Evolutionary conservation across 2,888 invertebrate species (phyloP), one percentile per base, ranked within the genome.

Genomic region (Atherix ibis): DNA sequence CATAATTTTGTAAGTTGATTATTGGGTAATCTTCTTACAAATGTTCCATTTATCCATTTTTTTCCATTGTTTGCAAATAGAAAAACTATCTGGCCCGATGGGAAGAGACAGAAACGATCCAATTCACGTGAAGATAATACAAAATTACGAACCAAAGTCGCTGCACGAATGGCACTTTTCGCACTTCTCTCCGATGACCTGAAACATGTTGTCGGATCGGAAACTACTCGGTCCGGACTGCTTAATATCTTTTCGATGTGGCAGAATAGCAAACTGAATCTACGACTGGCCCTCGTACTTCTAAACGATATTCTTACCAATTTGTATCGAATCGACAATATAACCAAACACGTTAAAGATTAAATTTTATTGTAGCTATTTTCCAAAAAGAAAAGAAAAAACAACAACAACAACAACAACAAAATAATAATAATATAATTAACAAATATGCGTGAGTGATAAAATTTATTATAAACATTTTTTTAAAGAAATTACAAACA

Each of bases 121-220:
- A 18, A 31, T 9, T 36, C 41, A 4, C 35, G 47, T 2, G 47
- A 47, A 25, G 45, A 47, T 15, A 44, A 40, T 18, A 45, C 43
- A 5, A 47, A 73, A 52, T 69, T 74, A 62, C 64, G 82, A 46
- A 80, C 82, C 0, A 62, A 79, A 40, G 70, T 85, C 5, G 75
- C 79, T 31, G 80, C 83, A 22, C 80, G 81, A 61, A 69, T 76
- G 24, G 75, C 81, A 35, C 64, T 85, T 48, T 61, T 84, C n/a
- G 76, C 80, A 6, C 73, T 75, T 47, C 58, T 84, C 19, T 76
- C 37, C 65, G 73, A 73, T 53, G 72, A 74, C 46, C 49, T 74
- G 40, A 63, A 67, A 32, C 66, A 67, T 32, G 58, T 74, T 31
- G 63, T 75, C 32, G 74, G 74, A 14, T 65, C 63, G 34, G 70